phyloP scores from a whole-genome alignment of 1,140 invertebrate species.

The Aphaenogaster floridana region DNA sequence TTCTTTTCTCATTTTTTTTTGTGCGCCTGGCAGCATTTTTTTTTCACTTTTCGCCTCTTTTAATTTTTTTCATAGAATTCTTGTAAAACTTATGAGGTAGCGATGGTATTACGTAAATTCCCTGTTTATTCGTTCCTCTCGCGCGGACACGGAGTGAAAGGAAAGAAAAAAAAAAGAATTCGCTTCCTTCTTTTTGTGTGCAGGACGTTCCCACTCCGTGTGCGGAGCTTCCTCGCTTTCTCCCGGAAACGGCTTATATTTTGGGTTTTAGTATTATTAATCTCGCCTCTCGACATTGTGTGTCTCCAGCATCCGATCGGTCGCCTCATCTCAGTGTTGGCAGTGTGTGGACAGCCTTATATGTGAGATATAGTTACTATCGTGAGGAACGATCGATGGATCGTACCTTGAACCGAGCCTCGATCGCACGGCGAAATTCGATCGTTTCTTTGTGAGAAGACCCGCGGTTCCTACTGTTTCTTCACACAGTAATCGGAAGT shows the following conservation, averaged over 20 bases:
- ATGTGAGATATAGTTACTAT: constrained; percentile 30
- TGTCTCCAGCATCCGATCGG: constrained; percentile 32
- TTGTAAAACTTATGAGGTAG: constrained; percentile 71
- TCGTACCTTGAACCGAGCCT: constrained; percentile 21
- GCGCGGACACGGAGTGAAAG: constrained; percentile 40
- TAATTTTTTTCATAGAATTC: constrained; percentile 46
- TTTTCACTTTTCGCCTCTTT: constrained; percentile 10
- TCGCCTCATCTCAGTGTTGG: constrained; percentile 56
- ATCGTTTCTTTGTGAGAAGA: background rate
- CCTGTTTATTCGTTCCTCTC: constrained; percentile 33
- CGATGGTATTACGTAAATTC: constrained; percentile 65
- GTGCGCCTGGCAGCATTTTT: constrained; percentile 36
- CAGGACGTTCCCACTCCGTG: constrained; percentile 27
- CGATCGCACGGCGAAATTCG: constrained; percentile 13
- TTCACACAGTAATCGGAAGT: background rate
- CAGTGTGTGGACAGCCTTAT: constrained; percentile 58
- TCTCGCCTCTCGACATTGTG: constrained; percentile 67
- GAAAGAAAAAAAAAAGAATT: constrained; percentile 43
- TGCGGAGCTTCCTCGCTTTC: constrained; percentile 18
- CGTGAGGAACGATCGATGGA: constrained; percentile 22
- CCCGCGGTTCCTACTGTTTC: background rate
- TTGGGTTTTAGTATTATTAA: constrained; percentile 86
- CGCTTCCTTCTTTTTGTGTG: constrained; percentile 27
- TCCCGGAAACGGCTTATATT: constrained; percentile 77
- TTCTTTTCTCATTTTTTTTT: constrained; percentile 40